Percentiles rank a stretch among this genome's conserved stretches.
Evolutionary conservation across 2,888 invertebrate species (phyloP).

Genomic region (Apantesis nais): DNA sequence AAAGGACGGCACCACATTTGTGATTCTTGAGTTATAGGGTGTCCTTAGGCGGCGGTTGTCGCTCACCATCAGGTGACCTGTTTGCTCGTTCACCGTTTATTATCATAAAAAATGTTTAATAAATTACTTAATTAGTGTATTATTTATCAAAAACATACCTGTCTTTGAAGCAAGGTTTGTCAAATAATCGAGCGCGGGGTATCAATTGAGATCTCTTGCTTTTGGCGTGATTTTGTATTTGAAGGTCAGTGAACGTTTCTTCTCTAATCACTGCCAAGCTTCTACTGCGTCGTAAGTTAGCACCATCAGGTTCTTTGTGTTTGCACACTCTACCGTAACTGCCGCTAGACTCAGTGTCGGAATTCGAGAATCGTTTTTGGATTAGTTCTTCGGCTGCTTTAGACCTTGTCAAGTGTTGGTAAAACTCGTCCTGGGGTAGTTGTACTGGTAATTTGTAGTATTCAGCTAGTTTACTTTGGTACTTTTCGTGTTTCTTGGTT

Average conservation of each 20-base stretch:
- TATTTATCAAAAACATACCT: conserved; percentile 79
- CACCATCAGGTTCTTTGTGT: conserved; percentile 80
- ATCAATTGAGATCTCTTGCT: conserved; percentile 91
- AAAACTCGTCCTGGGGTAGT: conserved; percentile 82
- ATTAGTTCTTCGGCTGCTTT: conserved; percentile 79
- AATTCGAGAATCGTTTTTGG: conserved; percentile 78
- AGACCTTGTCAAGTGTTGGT: conserved; percentile 79
- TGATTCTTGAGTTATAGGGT: background rate
- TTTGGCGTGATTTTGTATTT: conserved; percentile 87
- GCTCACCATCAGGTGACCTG: background rate
- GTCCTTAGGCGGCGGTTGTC: background rate
- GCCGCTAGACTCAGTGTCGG: conserved; percentile 79
- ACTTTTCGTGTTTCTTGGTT: conserved; percentile 79
- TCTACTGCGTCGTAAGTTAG: conserved; percentile 88
- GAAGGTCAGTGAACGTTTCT: conserved; percentile 90
- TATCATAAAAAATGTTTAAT: too few relatives aligned
- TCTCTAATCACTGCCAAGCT: conserved; percentile 92
- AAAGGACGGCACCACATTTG: background rate
- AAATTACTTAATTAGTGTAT: background rate
- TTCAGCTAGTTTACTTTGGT: conserved; percentile 81
- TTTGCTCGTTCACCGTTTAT: background rate
- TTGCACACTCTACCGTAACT: conserved; percentile 82
- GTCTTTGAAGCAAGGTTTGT: conserved; percentile 90
- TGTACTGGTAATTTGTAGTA: conserved; percentile 80
- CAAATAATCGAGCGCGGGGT: conserved; percentile 92